phyloP scores from a whole-genome alignment of 2,113 vertebrate species.

The Agelaius phoeniceus region DNA sequence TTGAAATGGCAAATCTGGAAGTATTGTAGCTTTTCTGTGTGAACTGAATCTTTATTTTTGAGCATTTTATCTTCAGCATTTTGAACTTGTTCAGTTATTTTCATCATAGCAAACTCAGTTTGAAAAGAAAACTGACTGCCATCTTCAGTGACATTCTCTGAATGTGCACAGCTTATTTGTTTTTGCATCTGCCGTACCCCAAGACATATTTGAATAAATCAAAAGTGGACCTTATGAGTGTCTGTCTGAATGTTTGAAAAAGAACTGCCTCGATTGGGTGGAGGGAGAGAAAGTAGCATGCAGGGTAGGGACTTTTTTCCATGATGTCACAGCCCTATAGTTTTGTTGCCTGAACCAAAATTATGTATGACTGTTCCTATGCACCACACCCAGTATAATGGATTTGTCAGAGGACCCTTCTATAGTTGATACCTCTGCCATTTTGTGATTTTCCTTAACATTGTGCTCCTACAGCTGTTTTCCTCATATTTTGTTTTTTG shows the following conservation, averaged over 20 bases:
- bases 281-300: neutral
- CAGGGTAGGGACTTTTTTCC: neutral
- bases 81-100: slow-evolving; percentile 2
- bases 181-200: neutral
- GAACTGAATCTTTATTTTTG: slow-evolving; percentile 7
- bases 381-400: no score
- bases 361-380: neutral
- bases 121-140: neutral
- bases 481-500: neutral
- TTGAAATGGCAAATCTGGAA: slow-evolving; percentile 25
- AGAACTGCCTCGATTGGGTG: neutral
- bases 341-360: neutral
- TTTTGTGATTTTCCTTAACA: neutral
- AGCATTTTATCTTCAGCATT: neutral
- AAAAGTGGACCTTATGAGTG: neutral
- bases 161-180: neutral
- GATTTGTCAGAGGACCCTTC: neutral
- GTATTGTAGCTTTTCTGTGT: neutral
- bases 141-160: neutral
- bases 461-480: neutral
- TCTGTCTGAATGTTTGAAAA: neutral
- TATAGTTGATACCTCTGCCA: neutral
- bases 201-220: neutral
- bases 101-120: neutral
- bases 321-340: neutral